These are phyloP conservation scores for Calyptomena viridis DNA, from an alignment of 2,113 vertebrate species.

Conservation along the genomic window DNA sequence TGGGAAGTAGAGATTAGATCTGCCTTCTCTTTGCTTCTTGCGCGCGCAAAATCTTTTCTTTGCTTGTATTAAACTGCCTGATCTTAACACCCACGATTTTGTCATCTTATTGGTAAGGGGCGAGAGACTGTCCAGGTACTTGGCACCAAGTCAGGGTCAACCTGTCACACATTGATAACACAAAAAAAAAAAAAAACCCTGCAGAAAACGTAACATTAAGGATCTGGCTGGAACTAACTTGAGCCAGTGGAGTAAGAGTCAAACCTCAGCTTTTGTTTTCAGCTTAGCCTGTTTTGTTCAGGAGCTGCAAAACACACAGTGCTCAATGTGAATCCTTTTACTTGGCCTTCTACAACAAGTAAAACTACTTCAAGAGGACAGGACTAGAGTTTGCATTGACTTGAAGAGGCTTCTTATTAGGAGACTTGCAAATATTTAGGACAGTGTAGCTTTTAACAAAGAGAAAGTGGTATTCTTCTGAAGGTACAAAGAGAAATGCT, in stretches of 20 bases:
- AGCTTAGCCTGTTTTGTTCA: not conserved
- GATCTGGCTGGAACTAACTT: slow-evolving; percentile 13
- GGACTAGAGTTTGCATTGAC: not conserved
- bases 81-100: too few relatives aligned
- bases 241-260: not conserved
- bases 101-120: too few relatives aligned
- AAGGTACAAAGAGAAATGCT: not conserved
- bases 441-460: not conserved
- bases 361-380: not conserved
- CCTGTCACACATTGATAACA: too few relatives aligned
- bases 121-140: too few relatives aligned
- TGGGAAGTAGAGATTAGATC: too few relatives aligned
- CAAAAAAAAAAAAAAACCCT: not conserved
- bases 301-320: not conserved
- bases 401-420: not conserved
- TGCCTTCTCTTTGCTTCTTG: too few relatives aligned
- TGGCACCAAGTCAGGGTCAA: too few relatives aligned
- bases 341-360: not conserved
- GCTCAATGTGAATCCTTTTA: not conserved
- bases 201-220: slow-evolving; percentile 40
- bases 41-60: too few relatives aligned
- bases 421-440: not conserved
- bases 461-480: not conserved
- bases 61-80: too few relatives aligned
- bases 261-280: slow-evolving; percentile 37